Base-by-base conservation (phyloP, 2,888 invertebrate species). In the Caenorhabditis becei region DNA sequence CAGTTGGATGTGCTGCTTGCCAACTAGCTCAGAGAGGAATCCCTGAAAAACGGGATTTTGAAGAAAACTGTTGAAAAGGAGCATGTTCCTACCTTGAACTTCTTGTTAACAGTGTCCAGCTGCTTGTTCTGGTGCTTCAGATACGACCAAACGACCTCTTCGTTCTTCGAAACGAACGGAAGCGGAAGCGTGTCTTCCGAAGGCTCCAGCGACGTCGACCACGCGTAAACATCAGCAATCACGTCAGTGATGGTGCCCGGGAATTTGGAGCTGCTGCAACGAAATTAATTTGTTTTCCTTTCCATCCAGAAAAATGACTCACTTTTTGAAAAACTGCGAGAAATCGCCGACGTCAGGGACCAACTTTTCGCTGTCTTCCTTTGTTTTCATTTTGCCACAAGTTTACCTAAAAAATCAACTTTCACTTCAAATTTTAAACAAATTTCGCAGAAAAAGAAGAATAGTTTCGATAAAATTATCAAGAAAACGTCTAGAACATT, bases 101-200 rank as follows among this genome's bases (percentile, higher is more conserved):
- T 80, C 23, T 54, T 49, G 20, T 75, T 67, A 1, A 75, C 16
- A 16, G 44, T 44, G 14, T 80, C 75, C 35, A 80, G 51, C 37
- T 81, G 81, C 56, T 72, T 71, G 47, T 69, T 72, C 51, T 81
- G 77, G 59, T 81, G 81, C 20, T 77, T 81, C 49, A 81, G 32
- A 62, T 81, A 81, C 14, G 71, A 71, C 81, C 81, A 81, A n/a
- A 81, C 63, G 35, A 81, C 81, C 58, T 81, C 81, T 14, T 77
- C 72, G 26, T 77, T 72, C 20, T 81, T 72, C 47, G 81, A 81
- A 32, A 81, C 75, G 26, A 81, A 81, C n/a, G 81, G 81, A 11
- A 81, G 62, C 35, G 81, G 81, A 0, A 81, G 62, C 24, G 72
- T 65, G 26, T 69, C 81, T 7, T 67, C 51, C 0, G 59, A 61